Base-by-base conservation (phyloP, 2,888 invertebrate species). In the Lepidocyrtinus sp. region DNA sequence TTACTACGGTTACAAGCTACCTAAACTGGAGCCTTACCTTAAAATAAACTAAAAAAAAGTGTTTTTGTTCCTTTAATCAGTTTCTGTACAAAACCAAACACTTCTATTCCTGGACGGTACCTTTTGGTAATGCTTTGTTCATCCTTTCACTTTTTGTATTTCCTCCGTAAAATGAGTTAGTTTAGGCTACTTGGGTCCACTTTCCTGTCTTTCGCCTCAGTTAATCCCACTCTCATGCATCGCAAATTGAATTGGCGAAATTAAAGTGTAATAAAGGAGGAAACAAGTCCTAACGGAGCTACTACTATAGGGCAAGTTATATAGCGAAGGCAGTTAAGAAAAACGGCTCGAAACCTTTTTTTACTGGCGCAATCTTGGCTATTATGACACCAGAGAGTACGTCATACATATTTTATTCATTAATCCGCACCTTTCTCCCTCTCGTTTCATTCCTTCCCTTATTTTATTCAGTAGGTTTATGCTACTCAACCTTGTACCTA, bases 381-480 rank as follows among this genome's bases (percentile, higher is more conserved):
- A 21, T 59, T 59, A 59, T 59, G 21, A 59, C 22, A 21, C 21
- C 21, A 21, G 21, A 19, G 59, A 21, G 59, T 59, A 59, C 59
- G 19, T 59, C 22, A 9, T 21, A 2, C 59, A 59, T 59, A 59
- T 59, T 59, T 59, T 59, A 59, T 59, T 59, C 59, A 59, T 59
- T 59, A 59, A n/a, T 21, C 21, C 59, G 22, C 59, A 59, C 59
- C 21, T 21, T 22, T 21, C 21, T 59, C 59, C n/a, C 50, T 50
- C 50, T n/a, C 17, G n/a, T 50, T 50, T 50, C 50, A 50, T 50
- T 50, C 50, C 17, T 50, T 12, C 50, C 50, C 17, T 17, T 15
- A 50, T 50, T 50, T 50, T 50, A 50, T 12, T 36, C 7, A 5
- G 7, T 36, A 5, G 5, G 36, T 12, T 36, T 36, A 12, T n/a